Evolutionary conservation across 2,113 vertebrate genomes (phyloP).

Genomic region (Xenus cinereus): DNA sequence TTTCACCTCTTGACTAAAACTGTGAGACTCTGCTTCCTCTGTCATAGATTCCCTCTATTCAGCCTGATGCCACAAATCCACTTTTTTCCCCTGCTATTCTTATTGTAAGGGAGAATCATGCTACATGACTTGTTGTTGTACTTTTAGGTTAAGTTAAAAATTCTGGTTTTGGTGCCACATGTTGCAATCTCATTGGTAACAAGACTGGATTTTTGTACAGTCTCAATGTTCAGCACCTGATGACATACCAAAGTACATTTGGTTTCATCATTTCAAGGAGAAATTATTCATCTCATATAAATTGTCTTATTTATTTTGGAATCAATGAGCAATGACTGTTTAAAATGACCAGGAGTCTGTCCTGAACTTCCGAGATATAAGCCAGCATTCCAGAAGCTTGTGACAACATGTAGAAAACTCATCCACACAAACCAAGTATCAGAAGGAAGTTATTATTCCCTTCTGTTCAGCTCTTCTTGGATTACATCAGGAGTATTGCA

Average conservation of each 20-base stretch:
- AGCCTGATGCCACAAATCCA: neutral
- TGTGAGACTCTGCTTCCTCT: neutral
- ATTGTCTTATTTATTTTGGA: neutral
- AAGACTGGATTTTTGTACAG: neutral
- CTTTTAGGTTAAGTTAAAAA: neutral
- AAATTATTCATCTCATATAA: neutral
- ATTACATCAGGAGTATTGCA: neutral
- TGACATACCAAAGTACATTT: neutral
- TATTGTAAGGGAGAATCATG: neutral
- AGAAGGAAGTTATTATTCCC: neutral
- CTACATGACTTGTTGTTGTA: neutral
- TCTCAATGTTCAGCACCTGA: neutral
- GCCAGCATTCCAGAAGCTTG: neutral
- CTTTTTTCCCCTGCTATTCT: neutral
- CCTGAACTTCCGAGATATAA: neutral
- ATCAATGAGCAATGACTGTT: neutral
- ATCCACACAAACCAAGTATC: neutral
- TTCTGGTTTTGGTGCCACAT: neutral
- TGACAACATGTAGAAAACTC: neutral
- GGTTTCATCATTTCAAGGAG: neutral
- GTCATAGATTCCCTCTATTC: neutral
- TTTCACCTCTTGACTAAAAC: neutral
- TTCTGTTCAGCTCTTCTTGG: neutral
- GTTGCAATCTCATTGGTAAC: neutral
- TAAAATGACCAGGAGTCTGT: neutral